phyloP scores from a whole-genome alignment of 2,888 invertebrate genomes.

The Ethmia dodecea region DNA sequence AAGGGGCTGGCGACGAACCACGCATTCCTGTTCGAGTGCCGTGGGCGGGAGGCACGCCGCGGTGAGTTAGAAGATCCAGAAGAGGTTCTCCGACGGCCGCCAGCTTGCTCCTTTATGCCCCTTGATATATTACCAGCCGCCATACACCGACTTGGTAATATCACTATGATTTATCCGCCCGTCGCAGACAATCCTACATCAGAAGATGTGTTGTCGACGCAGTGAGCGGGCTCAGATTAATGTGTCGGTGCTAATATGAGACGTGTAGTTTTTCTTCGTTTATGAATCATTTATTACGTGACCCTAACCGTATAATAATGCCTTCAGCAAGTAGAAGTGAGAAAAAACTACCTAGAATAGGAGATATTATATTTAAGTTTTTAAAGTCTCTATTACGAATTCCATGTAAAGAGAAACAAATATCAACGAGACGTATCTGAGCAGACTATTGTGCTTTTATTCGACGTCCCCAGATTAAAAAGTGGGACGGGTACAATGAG shows the following conservation, averaged over 20 bases:
- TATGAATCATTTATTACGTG: conserved; percentile 31
- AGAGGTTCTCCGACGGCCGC: conserved; percentile 23
- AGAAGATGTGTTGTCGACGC: conserved; percentile 44
- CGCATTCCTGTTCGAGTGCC: conserved; percentile 29
- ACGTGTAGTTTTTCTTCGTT: conserved; percentile 41
- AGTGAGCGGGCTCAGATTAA: conserved; percentile 43
- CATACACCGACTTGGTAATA: conserved; percentile 56
- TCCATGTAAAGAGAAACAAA: conserved; percentile 53
- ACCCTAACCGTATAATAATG: no score
- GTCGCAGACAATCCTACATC: conserved; percentile 37
- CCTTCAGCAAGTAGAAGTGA: no score
- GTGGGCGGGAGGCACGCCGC: no score
- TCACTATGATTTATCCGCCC: conserved; percentile 53
- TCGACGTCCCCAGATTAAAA: conserved; percentile 71
- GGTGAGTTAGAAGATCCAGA: conserved; percentile 28
- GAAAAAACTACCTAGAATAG: no score
- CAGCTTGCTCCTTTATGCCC: conserved; percentile 42
- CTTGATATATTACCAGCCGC: conserved; percentile 55
- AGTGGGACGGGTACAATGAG: conserved; percentile 63
- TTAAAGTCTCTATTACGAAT: conserved; percentile 24
- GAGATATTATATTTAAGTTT: no score
- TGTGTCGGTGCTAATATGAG: conserved; percentile 40
- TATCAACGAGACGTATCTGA: conserved; percentile 52
- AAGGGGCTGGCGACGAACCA: conserved; percentile 15
- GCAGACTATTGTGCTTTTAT: conserved; percentile 61